Percentiles rank a stretch among this genome's conserved stretches.
phyloP scores from a whole-genome alignment of 1,140 invertebrate species.

The Drosophila parvula region DNA sequence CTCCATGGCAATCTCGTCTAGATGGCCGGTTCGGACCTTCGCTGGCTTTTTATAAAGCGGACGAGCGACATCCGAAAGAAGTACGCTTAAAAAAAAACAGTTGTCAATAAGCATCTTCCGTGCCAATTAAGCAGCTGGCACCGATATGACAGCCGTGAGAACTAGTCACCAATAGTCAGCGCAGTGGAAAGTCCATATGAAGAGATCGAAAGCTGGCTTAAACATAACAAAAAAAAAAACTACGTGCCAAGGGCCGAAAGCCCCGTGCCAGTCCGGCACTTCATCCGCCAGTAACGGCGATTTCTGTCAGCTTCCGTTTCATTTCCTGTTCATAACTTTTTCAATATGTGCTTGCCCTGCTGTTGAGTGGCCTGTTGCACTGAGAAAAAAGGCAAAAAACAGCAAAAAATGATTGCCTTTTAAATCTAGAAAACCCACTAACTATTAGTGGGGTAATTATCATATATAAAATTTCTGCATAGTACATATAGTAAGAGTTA shows the following conservation, averaged over 20 bases:
- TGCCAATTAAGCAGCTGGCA: slow-evolving; percentile 35
- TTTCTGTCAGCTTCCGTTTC: slow-evolving; percentile 58
- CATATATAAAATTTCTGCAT: too few relatives aligned
- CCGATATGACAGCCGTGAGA: neutral
- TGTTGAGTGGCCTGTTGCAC: slow-evolving; percentile 5
- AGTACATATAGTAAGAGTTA: too few relatives aligned
- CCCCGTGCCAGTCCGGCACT: neutral
- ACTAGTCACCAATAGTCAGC: slow-evolving; percentile 8
- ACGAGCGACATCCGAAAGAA: neutral
- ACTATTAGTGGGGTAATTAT: too few relatives aligned
- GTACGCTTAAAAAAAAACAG: slow-evolving; percentile 39
- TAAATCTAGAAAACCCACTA: too few relatives aligned
- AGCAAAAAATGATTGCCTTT: too few relatives aligned
- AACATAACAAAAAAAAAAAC: neutral
- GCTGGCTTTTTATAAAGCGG: slow-evolving; percentile 10
- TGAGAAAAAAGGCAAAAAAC: neutral
- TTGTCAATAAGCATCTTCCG: slow-evolving; percentile 35
- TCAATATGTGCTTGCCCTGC: slow-evolving; percentile 45
- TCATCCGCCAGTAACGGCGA: slow-evolving; percentile 11
- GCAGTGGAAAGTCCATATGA: neutral
- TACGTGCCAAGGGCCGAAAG: neutral
- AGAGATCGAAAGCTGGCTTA: neutral
- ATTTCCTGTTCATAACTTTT: slow-evolving; percentile 68
- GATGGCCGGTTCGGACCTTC: neutral
- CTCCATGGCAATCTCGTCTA: slow-evolving; percentile 46